These are phyloP conservation scores for Lytechinus variegatus DNA, from an alignment of 35 echinoderm and acorn worm species.

Conservation along the genomic window DNA sequence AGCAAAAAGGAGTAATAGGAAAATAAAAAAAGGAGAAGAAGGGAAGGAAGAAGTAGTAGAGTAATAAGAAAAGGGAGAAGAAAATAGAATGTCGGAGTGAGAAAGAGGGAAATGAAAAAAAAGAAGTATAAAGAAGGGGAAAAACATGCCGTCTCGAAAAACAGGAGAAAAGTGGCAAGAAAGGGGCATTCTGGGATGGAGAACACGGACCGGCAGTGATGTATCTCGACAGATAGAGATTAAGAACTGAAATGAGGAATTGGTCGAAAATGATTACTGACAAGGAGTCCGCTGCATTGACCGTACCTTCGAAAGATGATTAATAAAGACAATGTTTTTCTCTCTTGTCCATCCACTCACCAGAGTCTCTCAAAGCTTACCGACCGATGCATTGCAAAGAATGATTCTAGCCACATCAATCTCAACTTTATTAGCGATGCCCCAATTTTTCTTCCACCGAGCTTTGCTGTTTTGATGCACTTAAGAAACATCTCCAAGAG, in stretches of 20 bases:
- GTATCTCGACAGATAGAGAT: neutral
- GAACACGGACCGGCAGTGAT: neutral
- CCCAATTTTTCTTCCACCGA: neutral
- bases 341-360: neutral
- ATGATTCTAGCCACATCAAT: neutral
- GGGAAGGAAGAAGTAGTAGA: neutral
- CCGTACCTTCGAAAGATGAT: neutral
- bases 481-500: neutral
- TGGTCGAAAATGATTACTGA: neutral
- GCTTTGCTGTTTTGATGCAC: neutral
- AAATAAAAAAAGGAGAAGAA: neutral
- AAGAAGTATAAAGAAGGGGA: neutral
- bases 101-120: neutral
- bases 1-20: neutral
- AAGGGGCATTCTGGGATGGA: no score
- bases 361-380: neutral
- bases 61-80: neutral
- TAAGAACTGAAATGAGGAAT: neutral
- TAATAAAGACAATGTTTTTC: constrained; percentile 7
- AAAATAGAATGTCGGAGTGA: neutral
- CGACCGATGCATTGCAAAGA: neutral
- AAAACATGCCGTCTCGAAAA: neutral
- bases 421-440: neutral
- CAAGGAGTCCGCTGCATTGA: neutral
- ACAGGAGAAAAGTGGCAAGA: neutral